phyloP scores from a whole-genome alignment of 1,140 invertebrate species.

The Apis florea region DNA sequence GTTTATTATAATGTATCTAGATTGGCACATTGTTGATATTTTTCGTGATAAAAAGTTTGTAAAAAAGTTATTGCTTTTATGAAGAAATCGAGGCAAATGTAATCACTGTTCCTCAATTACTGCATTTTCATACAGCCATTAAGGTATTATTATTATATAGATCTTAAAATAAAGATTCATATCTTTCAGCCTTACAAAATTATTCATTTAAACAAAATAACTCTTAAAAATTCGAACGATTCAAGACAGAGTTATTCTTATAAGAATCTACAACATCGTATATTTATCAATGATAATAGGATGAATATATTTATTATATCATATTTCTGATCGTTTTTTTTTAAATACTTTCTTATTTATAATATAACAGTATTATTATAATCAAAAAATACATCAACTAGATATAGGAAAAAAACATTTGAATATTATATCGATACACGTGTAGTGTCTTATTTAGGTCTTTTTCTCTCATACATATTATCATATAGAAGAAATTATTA shows the following conservation, averaged over 20 bases:
- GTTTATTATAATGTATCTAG: conserved; percentile 22
- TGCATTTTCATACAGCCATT: conserved; percentile 11
- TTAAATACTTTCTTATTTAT: conserved; percentile 8
- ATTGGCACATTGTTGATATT: conserved; percentile 48
- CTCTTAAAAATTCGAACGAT: not conserved
- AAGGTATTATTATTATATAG: not conserved
- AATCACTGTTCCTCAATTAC: conserved; percentile 7
- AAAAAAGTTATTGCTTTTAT: conserved; percentile 3
- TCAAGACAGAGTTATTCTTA: not conserved
- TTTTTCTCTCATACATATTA: conserved; percentile 22
- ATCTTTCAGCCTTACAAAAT: not conserved
- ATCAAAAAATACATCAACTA: conserved; percentile 11
- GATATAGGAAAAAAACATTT: conserved; percentile 12
- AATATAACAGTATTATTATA: conserved; percentile 17
- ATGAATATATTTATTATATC: not conserved
- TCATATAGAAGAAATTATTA: conserved; percentile 42
- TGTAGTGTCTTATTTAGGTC: conserved; percentile 13
- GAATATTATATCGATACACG: conserved; percentile 7
- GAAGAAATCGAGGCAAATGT: conserved; percentile 14
- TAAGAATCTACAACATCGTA: not conserved
- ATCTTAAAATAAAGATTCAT: not conserved
- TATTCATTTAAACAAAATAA: not conserved
- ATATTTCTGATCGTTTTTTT: not conserved
- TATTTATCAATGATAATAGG: not conserved
- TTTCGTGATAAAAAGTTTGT: conserved; percentile 11